Evolutionary conservation across 2,797 vertebrate genomes (phyloP), one percentile per base, ranked within the genome.

Genomic region (Xenops minutus): DNA sequence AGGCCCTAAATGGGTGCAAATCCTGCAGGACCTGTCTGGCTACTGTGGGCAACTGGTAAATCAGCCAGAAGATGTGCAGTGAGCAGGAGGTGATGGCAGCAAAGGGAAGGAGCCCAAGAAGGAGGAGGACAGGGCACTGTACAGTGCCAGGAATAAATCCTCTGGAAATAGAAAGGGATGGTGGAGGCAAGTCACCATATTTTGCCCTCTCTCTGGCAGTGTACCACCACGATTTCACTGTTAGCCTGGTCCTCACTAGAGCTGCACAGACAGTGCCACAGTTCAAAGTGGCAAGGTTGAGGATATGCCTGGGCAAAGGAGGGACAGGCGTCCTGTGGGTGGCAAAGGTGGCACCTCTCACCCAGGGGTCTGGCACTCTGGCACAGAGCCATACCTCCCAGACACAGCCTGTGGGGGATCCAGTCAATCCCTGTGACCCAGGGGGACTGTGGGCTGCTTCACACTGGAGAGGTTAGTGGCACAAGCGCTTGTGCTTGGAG

Each of bases 181-280:
- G 16, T 13, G 19, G 7, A 14, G 34, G 7, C 17, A 71, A 71
- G 22, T 61, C 1, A 4, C 11, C 6, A 34, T 54, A 16, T 85
- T 86, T 61, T 7, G 0, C n/a, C 29, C 36, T 62, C 39, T 64
- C 43, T 69, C 39, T 64, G 32, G 6, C 1, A 0, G 10, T 0
- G 1, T 19, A 36, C 12, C 43, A 48, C 6, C 2, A 2, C 26
- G 29, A 52, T 78, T 64, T 91, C 0, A 0, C 18, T 55, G 32
- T 17, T 54, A 43, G 41, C 17, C 15, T 43, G 23, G 24, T 56
- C 43, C n/a, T 82, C 2, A 0, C 39, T 74, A 22, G 61, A 87
- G 59, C 37, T 66, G 63, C 39, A 39, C 12, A 9, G 77, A 8
- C 26, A 21, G 19, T 7, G 13, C 14, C 5, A 0, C 27, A 41